phyloP scores from a whole-genome alignment of 2,888 invertebrate genomes.

The Yponomeuta cagnagella region DNA sequence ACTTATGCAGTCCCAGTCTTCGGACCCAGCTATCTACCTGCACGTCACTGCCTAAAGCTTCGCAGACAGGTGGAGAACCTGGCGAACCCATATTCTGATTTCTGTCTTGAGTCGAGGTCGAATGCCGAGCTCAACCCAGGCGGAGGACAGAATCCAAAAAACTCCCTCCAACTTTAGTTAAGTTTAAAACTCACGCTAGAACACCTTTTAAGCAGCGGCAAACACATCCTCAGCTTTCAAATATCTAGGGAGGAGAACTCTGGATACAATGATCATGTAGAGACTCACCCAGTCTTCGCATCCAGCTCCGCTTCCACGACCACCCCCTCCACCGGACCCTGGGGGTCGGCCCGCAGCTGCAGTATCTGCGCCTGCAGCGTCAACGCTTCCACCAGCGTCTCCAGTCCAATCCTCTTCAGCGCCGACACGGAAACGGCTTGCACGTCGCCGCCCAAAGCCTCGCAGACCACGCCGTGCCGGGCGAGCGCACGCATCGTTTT shows the following conservation, averaged over 20 bases:
- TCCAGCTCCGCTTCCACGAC: slow-evolving; percentile 91
- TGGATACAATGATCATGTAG: background rate
- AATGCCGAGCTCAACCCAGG: no score
- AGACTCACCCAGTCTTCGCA: slow-evolving; percentile 76
- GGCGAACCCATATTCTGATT: no score
- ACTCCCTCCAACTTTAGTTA: no score
- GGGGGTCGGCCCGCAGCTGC: slow-evolving; percentile 89
- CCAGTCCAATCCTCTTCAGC: slow-evolving; percentile 85
- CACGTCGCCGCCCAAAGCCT: slow-evolving; percentile 93
- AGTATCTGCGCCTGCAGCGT: slow-evolving; percentile 89
- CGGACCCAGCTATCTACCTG: slow-evolving; percentile 85
- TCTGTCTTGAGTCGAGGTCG: no score
- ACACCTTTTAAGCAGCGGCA: slow-evolving; percentile 28
- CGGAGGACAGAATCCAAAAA: no score
- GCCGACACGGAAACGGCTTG: slow-evolving; percentile 96
- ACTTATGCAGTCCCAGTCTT: slow-evolving; percentile 73
- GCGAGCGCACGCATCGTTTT: slow-evolving; percentile 84
- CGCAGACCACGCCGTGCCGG: slow-evolving; percentile 86
- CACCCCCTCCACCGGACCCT: slow-evolving; percentile 90
- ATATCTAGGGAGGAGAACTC: no score
- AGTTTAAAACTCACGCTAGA: no score
- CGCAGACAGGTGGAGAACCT: slow-evolving; percentile 70
- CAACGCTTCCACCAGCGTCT: slow-evolving; percentile 88
- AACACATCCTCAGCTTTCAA: no score
- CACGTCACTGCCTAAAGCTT: slow-evolving; percentile 93